Base-by-base conservation (phyloP, 2,113 vertebrate genomes). In the Sciurus niger region DNA sequence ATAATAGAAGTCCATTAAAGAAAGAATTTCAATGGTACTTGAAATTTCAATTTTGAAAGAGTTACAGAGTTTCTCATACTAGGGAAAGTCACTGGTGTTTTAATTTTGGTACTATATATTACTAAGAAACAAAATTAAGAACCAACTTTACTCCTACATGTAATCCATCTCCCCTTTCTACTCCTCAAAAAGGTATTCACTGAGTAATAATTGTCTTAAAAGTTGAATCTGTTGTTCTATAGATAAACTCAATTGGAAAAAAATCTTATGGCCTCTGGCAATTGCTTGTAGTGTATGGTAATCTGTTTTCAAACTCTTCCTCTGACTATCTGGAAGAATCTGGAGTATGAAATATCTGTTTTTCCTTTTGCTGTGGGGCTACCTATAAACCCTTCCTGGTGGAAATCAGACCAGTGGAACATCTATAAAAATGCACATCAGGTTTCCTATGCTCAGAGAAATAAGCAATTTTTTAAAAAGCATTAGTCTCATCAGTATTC, bases 401-500 rank as follows among this genome's bases (percentile, higher is more conserved):
- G 11, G 70, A 96, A 72, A 46, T 95, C 74, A 94, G 65, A 83
- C 20, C 17, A 84, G 85, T 6, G 0, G 6, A 97, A 91, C 40
- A 53, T 73, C 48, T 96, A 16, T 89, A 77, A 97, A 98, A 97
- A 24, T 89, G 68, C 32, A 86, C 58, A 84, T 96, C 11, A 12
- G 40, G 37, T 94, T 96, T 96, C 28, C 79, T 90, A 32, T 76
- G 58, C 94, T 97, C 93, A 77, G 92, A 98, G 87, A 93, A 97
- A 98, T 43, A 30, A 90, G 28, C 70, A 63, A 92, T 94, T 95
- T 98, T 98, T 98, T 98, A 98, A 68, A 96, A 87, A 87, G 74
- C 32, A 96, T 95, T 94, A 93, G 20, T 95, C 96, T 98, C 92
- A 98, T 98, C 97, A 98, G 70, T 97, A 98, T 98, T 98, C 97